These are phyloP conservation scores for Oxyteleia sp. DNA, from an alignment of 2,888 invertebrate genomes.

Conservation along the genomic window DNA sequence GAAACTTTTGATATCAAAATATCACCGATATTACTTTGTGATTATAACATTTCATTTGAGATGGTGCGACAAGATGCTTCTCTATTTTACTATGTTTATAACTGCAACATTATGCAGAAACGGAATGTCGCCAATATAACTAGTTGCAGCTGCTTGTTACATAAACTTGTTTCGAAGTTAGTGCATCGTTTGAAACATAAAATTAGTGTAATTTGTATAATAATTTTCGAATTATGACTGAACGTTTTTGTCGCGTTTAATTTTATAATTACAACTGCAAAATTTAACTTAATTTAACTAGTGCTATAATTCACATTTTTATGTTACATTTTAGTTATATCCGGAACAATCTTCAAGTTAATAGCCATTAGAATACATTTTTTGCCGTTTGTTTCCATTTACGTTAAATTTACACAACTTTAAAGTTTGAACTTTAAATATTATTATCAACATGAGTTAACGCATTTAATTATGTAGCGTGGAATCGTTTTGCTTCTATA, in stretches of 20 bases:
- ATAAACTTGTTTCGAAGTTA: slow-evolving; percentile 54
- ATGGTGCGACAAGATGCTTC: slow-evolving; percentile 40
- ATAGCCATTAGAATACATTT: too few species aligned
- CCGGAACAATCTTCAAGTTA: too few species aligned
- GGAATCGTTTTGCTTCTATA: too few species aligned
- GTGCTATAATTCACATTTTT: too few species aligned
- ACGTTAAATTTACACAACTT: too few species aligned
- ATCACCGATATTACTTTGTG: slow-evolving; percentile 37
- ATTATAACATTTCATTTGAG: slow-evolving; percentile 38
- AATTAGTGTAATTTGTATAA: slow-evolving; percentile 32
- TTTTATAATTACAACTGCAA: too few species aligned
- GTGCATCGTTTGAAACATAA: slow-evolving; percentile 20
- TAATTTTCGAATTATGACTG: slow-evolving; percentile 19
- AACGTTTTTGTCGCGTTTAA: slow-evolving; percentile 5
- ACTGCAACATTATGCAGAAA: slow-evolving; percentile 41
- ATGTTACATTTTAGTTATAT: too few species aligned
- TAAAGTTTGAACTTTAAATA: slow-evolving; percentile 1
- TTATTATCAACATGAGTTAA: slow-evolving; percentile 1
- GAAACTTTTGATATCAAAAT: slow-evolving; percentile 29
- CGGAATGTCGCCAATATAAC: slow-evolving; percentile 43
- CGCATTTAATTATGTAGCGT: slow-evolving; percentile 6
- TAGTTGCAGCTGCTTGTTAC: slow-evolving; percentile 50
- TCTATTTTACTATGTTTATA: slow-evolving; percentile 38
- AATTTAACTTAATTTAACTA: too few species aligned
- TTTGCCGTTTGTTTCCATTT: too few species aligned